Evolutionary conservation across 2,888 invertebrate genomes (phyloP).

Genomic region (Drosophila paramelanica): DNA sequence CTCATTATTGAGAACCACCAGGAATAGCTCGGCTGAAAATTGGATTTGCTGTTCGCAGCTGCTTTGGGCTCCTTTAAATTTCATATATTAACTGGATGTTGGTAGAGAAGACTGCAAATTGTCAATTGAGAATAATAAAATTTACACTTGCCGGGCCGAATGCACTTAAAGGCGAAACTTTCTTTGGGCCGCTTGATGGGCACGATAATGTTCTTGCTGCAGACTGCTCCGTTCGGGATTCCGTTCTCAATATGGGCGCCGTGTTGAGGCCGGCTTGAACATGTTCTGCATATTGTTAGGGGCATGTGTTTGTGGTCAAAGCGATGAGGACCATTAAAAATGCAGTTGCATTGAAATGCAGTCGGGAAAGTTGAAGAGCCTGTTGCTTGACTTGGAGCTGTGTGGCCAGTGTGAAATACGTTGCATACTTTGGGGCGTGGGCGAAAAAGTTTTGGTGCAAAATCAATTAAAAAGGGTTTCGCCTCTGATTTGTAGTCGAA

Average conservation of each 20-base stretch:
- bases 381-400: slow-evolving; percentile 16
- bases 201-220: slow-evolving; percentile 10
- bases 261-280: not conserved
- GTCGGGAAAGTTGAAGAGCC: slow-evolving; percentile 10
- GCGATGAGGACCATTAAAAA: slow-evolving; percentile 33
- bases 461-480: slow-evolving; percentile 62
- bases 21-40: slow-evolving; percentile 11
- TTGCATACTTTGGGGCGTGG: slow-evolving; percentile 48
- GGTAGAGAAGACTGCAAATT: slow-evolving; percentile 18
- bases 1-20: slow-evolving; percentile 15
- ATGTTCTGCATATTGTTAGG: slow-evolving; percentile 23
- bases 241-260: not conserved
- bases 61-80: slow-evolving; percentile 27
- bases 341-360: slow-evolving; percentile 25
- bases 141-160: slow-evolving; percentile 13
- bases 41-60: slow-evolving; percentile 21
- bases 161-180: slow-evolving; percentile 22
- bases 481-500: slow-evolving; percentile 54
- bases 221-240: not conserved
- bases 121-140: slow-evolving; percentile 43
- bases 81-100: slow-evolving; percentile 19
- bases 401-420: slow-evolving; percentile 14
- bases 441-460: slow-evolving; percentile 23
- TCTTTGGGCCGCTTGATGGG: slow-evolving; percentile 12
- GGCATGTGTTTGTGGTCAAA: slow-evolving; percentile 20